Conservation (phyloP, 2,888 invertebrate genomes). For the Panzeria rudis region DNA sequence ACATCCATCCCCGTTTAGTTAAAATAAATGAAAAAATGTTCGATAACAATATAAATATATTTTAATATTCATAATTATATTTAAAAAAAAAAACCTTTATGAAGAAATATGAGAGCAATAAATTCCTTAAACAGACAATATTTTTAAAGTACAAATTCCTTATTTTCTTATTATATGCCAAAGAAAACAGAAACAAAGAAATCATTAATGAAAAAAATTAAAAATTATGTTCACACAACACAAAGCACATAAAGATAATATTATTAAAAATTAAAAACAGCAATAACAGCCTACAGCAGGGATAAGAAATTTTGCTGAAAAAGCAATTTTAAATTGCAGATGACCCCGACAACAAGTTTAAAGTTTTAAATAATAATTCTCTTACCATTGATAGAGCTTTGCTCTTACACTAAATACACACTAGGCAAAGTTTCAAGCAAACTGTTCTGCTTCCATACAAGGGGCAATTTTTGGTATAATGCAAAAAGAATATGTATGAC, state of each 20-base stretch:
- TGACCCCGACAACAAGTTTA: slow-evolving; percentile 12
- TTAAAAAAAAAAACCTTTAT: background rate
- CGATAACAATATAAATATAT: background rate
- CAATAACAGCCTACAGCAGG: background rate
- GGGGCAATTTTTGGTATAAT: too few relatives aligned
- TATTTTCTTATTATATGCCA: background rate
- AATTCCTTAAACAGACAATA: background rate
- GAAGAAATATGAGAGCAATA: background rate
- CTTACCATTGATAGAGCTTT: background rate
- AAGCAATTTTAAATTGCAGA: slow-evolving; percentile 37
- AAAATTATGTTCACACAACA: background rate
- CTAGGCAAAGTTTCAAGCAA: too few relatives aligned
- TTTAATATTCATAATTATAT: background rate
- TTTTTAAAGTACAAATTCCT: slow-evolving; percentile 24
- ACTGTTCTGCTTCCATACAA: too few relatives aligned
- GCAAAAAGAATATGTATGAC: too few relatives aligned
- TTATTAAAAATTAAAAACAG: background rate
- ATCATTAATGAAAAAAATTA: background rate
- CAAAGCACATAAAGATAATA: slow-evolving; percentile 12
- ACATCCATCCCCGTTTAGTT: too few relatives aligned
- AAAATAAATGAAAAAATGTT: background rate
- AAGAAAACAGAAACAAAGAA: background rate
- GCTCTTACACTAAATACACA: background rate
- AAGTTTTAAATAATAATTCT: slow-evolving; percentile 35
- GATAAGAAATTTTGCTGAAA: slow-evolving; percentile 19